Percentiles rank a stretch among this genome's conserved stretches.
Evolutionary conservation across 2,888 invertebrate species (phyloP).

Genomic region (Stenotaenia linearis): DNA sequence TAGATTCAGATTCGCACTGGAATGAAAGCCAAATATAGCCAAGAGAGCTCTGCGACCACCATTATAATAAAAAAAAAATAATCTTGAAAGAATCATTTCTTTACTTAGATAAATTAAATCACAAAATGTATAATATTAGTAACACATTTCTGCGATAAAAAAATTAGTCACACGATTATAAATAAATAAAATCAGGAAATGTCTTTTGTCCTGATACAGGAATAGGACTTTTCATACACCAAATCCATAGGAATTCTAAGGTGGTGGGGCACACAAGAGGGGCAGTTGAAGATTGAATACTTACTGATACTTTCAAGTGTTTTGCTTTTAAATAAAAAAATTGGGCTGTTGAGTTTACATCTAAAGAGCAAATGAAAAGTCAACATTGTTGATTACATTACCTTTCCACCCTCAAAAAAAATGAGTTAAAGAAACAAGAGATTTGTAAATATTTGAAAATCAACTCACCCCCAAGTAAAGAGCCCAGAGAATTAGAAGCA

Average conservation of each 20-base stretch:
- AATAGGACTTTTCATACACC: not conserved
- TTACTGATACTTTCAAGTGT: not conserved
- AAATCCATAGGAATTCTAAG: not conserved
- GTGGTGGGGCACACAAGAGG: not conserved
- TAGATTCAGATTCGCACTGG: not conserved
- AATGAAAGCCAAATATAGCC: not conserved
- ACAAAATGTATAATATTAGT: not conserved
- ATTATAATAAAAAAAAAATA: not conserved
- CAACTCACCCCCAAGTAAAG: conserved; percentile 5
- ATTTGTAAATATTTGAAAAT: not conserved
- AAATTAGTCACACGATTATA: not conserved
- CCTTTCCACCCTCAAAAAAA: not conserved
- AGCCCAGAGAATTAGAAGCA: not conserved
- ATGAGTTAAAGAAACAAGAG: not conserved
- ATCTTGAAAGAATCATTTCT: not conserved
- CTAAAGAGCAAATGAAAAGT: not conserved
- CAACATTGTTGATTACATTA: not conserved
- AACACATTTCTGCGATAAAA: not conserved
- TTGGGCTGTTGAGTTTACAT: not conserved
- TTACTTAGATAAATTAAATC: not conserved
- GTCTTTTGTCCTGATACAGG: not conserved
- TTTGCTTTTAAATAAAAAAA: not conserved
- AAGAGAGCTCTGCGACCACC: not conserved
- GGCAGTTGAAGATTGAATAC: not conserved
- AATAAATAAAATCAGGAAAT: not conserved